Evolutionary conservation across 35 echinoderm and acorn worm species (phyloP).

Genomic region (Holothuria glaberrima): DNA sequence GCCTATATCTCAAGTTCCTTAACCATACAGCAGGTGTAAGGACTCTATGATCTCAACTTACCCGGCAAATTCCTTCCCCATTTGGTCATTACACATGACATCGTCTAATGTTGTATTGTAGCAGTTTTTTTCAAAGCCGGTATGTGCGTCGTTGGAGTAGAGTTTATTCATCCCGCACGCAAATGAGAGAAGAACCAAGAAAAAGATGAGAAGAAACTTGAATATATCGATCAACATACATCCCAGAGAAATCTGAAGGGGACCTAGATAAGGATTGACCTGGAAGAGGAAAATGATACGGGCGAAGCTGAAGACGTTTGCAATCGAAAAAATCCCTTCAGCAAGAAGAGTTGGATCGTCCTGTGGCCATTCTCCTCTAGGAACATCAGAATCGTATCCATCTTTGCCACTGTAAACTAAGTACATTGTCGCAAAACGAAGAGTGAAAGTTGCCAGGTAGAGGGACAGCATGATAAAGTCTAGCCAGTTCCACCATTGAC

Average conservation of each 20-base stretch:
- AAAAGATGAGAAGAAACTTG: conserved; percentile 89
- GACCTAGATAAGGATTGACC: conserved; percentile 93
- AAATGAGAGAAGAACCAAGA: conserved; percentile 89
- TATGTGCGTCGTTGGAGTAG: too few species aligned
- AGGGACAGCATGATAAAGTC: conserved; percentile 94
- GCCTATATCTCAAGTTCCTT: too few species aligned
- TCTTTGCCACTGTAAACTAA: conserved; percentile 18
- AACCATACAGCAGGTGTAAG: too few species aligned
- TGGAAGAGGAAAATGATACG: conserved; percentile 98
- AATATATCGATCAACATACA: conserved; percentile 96
- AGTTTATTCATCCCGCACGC: conserved; percentile 91
- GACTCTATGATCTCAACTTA: neutral
- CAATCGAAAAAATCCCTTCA: conserved; percentile 89
- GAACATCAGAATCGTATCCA: neutral
- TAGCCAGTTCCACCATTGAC: conserved; percentile 99
- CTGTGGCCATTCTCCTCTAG: conserved; percentile 58
- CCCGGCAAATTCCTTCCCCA: neutral
- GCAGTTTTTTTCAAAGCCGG: neutral
- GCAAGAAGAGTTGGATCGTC: conserved; percentile 85
- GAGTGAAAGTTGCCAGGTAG: conserved; percentile 80
- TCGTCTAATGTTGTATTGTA: neutral
- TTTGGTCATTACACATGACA: too few species aligned
- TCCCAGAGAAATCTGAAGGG: conserved; percentile 92
- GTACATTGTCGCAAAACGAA: conserved; percentile 68
- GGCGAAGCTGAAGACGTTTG: conserved; percentile 97